These are phyloP conservation scores for Heliocidaris erythrogramma DNA, from an alignment of 35 echinoderm and acorn worm genomes.

Conservation along the genomic window DNA sequence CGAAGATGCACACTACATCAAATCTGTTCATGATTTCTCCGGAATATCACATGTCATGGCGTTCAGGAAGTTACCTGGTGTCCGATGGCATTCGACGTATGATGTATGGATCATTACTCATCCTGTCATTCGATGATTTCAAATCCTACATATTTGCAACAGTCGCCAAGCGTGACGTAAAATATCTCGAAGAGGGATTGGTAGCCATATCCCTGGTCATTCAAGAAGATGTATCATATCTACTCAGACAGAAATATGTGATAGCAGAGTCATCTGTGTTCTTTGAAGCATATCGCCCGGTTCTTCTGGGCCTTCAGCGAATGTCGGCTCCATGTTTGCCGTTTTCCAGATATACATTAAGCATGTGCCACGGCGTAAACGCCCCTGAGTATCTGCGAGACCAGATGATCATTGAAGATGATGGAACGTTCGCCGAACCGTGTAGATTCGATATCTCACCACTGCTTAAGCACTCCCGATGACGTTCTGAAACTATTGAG, in stretches of 20 bases:
- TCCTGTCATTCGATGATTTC: constrained; percentile 84
- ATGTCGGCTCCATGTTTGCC: no score
- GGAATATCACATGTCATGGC: neutral
- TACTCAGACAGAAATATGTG: no score
- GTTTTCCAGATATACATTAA: no score
- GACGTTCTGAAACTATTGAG: neutral
- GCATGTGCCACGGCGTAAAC: no score
- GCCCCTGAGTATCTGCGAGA: no score
- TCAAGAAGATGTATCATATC: neutral
- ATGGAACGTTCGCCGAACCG: no score
- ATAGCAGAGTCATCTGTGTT: no score
- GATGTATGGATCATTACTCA: constrained; percentile 78
- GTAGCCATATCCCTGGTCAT: constrained; percentile 59
- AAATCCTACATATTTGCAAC: constrained; percentile 73
- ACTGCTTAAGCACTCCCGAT: no score
- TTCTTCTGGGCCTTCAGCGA: no score
- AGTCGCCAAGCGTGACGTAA: constrained; percentile 65
- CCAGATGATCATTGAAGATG: no score
- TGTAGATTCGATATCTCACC: no score
- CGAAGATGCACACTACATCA: neutral
- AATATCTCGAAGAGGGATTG: constrained; percentile 38
- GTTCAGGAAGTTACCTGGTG: neutral
- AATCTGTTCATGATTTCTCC: neutral
- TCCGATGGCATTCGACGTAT: constrained; percentile 74
- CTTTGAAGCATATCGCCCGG: no score